Evolutionary conservation across 2,797 vertebrate species (phyloP), one percentile per base, ranked within the genome.

Genomic region (Rhadinocentrus ornatus): DNA sequence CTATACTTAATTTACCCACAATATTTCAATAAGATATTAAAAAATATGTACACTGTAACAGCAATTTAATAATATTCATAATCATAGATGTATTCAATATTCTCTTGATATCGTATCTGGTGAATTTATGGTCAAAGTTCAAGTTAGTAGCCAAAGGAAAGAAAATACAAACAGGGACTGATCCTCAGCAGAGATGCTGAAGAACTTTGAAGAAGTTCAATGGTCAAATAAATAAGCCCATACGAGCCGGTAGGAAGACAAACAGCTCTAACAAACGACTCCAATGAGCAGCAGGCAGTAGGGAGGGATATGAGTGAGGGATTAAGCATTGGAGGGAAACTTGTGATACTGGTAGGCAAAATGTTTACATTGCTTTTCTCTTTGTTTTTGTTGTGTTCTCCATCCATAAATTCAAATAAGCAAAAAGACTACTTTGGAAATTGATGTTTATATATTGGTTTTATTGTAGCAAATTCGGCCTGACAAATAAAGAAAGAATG

Each of bases 161-260:
- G 2, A 64, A 50, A 12, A 24, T 37, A 8, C 13, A 48, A 46
- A 65, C 37, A 60, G 27, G 22, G 16, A n/a, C 35, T 41, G 29
- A 27, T 18, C 15, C 22, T 62, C 22, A 46, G 20, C 37, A 55
- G 50, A 44, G 52, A 66, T n/a, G 35, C 18, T 55, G 29, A 54
- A 60, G n/a, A 4, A n/a, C 16, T 71, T 54, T 53, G 20, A 57
- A 34, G 46, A 29, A 37, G 37, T 34, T 58, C 55, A 61, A 4
- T 26, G 31, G 41, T 67, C 50, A 64, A 68, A 41, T 20, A 66
- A 75, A 44, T 53, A 60, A 48, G 26, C 50, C 13, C 18, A 9
- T 5, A 29, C 3, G 37, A 62, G 39, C 20, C 32, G 56, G 44
- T 18, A 31, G 63, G 26, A 74, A 68, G 53, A 53, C 27, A 50